Evolutionary conservation across 2,797 vertebrate species (phyloP).

Genomic region (Leptoclinus maculatus): DNA sequence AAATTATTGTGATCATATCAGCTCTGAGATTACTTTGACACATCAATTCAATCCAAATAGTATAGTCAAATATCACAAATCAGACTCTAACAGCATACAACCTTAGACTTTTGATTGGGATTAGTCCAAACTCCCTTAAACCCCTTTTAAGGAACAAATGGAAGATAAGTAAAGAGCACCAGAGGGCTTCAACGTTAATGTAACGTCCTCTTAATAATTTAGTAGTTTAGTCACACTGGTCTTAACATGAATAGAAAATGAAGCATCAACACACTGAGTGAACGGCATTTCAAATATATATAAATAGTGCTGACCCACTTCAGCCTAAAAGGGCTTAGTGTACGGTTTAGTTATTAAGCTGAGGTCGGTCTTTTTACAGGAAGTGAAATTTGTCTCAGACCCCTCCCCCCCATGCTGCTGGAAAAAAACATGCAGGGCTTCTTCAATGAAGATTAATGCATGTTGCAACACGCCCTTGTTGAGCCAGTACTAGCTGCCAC

Average conservation of each 20-base stretch:
- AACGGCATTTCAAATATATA: not conserved
- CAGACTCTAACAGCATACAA: not conserved
- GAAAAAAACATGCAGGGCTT: not conserved
- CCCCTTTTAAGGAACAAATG: not conserved
- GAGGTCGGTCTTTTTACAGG: not conserved
- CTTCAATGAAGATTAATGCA: not conserved
- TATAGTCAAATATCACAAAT: not conserved
- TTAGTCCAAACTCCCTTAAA: not conserved
- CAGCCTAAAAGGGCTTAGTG: not conserved
- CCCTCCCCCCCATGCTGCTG: not conserved
- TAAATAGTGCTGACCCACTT: not conserved
- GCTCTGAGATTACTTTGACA: not conserved
- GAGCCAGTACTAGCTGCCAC: not conserved
- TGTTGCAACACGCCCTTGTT: not conserved
- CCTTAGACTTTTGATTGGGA: not conserved
- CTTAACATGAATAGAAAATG: not conserved
- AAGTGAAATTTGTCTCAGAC: not conserved
- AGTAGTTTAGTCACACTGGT: not conserved
- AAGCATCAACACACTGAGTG: not conserved
- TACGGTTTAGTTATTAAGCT: not conserved
- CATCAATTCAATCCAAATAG: not conserved
- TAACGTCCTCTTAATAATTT: not conserved
- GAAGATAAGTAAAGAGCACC: not conserved
- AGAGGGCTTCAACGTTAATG: not conserved
- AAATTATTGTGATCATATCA: not conserved